Conservation (phyloP, 2,113 vertebrate species). For the Thalassarche chlororhynchos region DNA sequence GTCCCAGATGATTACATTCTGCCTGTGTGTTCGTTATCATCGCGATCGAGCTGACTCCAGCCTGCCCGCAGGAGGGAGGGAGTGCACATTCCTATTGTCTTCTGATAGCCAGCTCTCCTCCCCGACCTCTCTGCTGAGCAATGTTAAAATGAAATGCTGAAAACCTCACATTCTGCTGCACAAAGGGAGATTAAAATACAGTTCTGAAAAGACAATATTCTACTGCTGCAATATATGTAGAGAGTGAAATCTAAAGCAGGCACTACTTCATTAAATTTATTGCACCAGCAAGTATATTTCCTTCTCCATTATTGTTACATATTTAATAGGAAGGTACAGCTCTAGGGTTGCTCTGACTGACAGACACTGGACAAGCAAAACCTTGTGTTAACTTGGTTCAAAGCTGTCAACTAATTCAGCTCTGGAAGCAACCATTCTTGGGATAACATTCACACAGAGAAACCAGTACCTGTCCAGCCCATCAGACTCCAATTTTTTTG, state of each 20-base stretch:
- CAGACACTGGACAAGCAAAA: not conserved
- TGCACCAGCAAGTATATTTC: not conserved
- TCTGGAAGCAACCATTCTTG: not conserved
- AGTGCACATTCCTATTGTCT: not conserved
- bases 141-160: not conserved
- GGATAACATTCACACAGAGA: not conserved
- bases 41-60: not conserved
- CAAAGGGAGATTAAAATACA: not conserved
- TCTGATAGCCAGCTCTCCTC: not conserved
- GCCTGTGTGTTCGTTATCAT: not conserved
- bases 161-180: not conserved
- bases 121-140: not conserved
- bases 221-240: not conserved
- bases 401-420: not conserved
- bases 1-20: not conserved
- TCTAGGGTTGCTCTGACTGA: not conserved
- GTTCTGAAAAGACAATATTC: not conserved
- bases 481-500: not conserved
- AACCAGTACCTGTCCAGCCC: not conserved
- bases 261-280: not conserved
- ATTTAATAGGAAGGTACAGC: not conserved
- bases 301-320: not conserved
- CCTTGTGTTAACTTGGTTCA: not conserved
- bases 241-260: not conserved
- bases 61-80: not conserved